Percentiles rank a stretch among this genome's conserved stretches.
phyloP scores from a whole-genome alignment of 2,113 vertebrate genomes.

The Naja naja region DNA sequence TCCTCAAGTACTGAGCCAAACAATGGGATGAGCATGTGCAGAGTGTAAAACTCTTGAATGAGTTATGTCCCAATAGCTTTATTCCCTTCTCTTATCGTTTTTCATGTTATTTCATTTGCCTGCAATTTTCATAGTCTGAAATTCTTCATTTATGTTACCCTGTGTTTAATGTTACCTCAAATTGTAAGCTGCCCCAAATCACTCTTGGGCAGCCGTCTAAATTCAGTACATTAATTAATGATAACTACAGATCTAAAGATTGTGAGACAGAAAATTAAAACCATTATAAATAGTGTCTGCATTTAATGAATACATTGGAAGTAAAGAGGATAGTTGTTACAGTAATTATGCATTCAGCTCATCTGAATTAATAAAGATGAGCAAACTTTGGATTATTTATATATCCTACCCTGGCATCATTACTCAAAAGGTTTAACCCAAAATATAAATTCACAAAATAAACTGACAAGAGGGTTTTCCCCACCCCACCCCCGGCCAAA shows the following conservation, averaged over 20 bases:
- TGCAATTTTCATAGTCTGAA: background rate
- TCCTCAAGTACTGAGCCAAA: background rate
- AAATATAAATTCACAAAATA: background rate
- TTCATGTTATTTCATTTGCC: background rate
- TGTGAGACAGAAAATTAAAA: background rate
- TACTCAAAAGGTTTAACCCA: background rate
- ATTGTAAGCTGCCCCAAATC: background rate
- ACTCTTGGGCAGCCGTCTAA: background rate
- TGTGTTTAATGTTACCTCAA: background rate
- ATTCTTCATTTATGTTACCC: background rate
- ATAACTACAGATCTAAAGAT: background rate
- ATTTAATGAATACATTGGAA: background rate
- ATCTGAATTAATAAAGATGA: background rate
- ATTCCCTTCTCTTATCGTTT: background rate
- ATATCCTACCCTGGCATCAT: background rate
- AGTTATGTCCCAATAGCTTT: background rate
- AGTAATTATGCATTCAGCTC: background rate
- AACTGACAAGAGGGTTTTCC: background rate
- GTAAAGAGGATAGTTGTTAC: background rate
- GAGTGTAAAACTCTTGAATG: background rate
- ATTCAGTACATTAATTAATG: background rate
- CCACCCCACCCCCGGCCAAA: background rate
- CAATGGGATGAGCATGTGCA: background rate
- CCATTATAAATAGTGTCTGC: background rate
- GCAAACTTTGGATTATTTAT: background rate